Evolutionary conservation across 2,113 vertebrate genomes (phyloP).

Genomic region (Capra hircus): DNA sequence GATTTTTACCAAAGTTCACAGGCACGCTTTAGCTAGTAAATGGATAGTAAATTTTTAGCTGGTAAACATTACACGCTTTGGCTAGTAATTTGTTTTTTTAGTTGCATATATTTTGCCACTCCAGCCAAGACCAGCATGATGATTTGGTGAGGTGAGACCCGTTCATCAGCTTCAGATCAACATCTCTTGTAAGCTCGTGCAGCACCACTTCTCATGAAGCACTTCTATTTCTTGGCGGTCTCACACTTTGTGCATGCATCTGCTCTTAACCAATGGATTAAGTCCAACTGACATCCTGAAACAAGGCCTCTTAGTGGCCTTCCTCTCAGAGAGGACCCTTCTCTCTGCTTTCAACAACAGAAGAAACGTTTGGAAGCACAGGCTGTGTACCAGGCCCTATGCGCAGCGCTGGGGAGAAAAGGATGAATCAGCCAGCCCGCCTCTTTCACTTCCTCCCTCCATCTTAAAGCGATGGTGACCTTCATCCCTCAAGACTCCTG

Average conservation of each 20-base stretch:
- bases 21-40: neutral
- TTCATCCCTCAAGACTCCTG: neutral
- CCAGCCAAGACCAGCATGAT: neutral
- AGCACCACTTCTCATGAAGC: neutral
- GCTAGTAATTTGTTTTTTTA: neutral
- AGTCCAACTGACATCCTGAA: neutral
- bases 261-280: neutral
- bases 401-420: neutral
- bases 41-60: neutral
- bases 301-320: neutral
- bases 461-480: neutral
- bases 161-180: neutral
- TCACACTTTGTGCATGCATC: neutral
- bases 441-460: neutral
- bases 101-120: neutral
- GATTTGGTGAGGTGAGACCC: neutral
- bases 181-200: neutral
- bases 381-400: accelerated
- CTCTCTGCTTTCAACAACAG: neutral
- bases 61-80: neutral
- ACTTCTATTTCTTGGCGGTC: neutral
- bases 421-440: neutral
- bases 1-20: neutral
- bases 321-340: neutral
- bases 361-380: neutral